Conservation (phyloP, 2,113 vertebrate species). For the Chlamydotis undulata region DNA sequence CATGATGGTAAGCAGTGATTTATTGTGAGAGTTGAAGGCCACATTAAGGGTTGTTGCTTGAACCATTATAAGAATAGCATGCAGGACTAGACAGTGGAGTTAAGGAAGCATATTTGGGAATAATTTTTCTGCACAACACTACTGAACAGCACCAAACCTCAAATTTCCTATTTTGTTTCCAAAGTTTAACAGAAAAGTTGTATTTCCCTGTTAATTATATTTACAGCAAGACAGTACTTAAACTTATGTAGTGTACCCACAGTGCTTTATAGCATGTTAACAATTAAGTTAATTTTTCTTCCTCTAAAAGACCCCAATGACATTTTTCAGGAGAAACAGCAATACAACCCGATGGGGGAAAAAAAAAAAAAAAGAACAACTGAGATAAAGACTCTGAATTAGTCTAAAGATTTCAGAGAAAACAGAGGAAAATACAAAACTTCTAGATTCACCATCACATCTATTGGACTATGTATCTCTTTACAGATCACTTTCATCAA, state of each 20-base stretch:
- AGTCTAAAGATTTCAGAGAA: neutral
- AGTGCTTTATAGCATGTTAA: neutral
- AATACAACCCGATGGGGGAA: neutral
- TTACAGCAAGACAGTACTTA: neutral
- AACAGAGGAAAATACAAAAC: neutral
- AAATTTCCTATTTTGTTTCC: neutral
- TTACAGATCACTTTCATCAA: neutral
- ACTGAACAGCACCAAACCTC: neutral
- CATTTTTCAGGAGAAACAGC: neutral
- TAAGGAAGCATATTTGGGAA: slow-evolving; percentile 75
- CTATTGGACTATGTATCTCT: rapidly evolving
- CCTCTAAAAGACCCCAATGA: neutral
- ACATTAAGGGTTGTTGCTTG: slow-evolving; percentile 98
- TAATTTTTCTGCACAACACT: neutral
- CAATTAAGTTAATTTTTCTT: neutral
- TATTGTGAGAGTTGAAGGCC: slow-evolving; percentile 99
- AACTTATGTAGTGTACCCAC: neutral
- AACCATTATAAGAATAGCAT: slow-evolving; percentile 97
- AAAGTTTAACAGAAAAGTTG: neutral
- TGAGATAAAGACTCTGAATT: neutral
- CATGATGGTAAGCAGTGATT: slow-evolving; percentile 98
- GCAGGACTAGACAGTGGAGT: slow-evolving; percentile 82
- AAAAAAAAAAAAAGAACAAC: neutral
- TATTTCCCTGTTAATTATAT: neutral
- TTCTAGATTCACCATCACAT: neutral